phyloP scores from a whole-genome alignment of 2,113 vertebrate species.

The Crocuta crocuta region DNA sequence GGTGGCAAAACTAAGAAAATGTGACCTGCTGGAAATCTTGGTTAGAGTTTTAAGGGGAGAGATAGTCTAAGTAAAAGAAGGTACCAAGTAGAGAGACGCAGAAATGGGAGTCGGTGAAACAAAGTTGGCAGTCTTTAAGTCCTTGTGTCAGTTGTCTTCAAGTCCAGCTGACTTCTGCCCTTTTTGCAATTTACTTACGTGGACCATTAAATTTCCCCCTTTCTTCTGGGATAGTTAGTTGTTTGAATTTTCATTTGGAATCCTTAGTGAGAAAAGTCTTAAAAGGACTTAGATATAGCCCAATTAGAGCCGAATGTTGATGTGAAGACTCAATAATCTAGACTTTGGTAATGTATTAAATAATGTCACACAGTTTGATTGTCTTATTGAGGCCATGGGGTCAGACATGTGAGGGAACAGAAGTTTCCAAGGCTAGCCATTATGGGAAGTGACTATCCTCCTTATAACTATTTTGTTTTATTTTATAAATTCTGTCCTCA shows the following conservation, averaged over 20 bases:
- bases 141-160: not conserved
- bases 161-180: not conserved
- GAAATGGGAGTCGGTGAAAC: not conserved
- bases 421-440: not conserved
- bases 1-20: not conserved
- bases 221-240: not conserved
- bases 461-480: not conserved
- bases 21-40: not conserved
- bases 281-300: not conserved
- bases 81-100: not conserved
- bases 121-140: not conserved
- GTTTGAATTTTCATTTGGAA: constrained; percentile 41
- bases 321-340: not conserved
- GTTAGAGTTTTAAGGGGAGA: not conserved
- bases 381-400: not conserved
- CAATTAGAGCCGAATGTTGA: not conserved
- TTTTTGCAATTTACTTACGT: not conserved
- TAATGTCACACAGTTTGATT: not conserved
- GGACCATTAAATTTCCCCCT: not conserved
- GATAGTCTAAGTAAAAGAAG: not conserved
- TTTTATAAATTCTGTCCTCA: constrained; percentile 1
- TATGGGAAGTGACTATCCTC: not conserved
- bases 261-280: not conserved
- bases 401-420: not conserved
- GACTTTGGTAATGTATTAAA: not conserved